Conservation (phyloP, 2,113 vertebrate genomes). For the Asarcornis scutulata region DNA sequence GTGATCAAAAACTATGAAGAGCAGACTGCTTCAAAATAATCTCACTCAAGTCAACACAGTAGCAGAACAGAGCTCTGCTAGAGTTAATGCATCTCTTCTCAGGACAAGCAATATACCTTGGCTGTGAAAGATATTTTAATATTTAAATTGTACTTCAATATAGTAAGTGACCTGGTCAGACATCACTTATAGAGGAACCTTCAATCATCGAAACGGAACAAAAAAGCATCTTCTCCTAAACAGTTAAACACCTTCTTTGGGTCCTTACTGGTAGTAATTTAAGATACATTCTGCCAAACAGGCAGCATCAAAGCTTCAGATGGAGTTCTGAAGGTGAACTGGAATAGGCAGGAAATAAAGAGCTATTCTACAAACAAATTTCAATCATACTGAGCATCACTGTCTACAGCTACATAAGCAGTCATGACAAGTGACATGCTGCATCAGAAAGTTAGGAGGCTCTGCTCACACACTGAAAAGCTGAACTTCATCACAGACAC, state of each 20-base stretch:
- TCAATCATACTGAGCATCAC: neutral
- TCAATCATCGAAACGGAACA: neutral
- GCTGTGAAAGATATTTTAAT: neutral
- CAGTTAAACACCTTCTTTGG: neutral
- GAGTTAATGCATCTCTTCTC: neutral
- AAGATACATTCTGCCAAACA: neutral
- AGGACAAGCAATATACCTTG: neutral
- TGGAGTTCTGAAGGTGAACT: neutral
- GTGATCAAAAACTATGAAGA: conserved; percentile 14
- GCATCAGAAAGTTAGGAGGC: neutral
- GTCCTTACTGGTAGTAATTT: neutral
- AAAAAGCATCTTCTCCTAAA: neutral
- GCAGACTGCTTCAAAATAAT: neutral
- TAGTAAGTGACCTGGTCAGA: neutral
- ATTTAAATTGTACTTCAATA: neutral
- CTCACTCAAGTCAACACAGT: neutral
- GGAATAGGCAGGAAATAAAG: neutral
- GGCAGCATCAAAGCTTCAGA: neutral
- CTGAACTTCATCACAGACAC: neutral
- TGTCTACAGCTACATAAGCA: neutral
- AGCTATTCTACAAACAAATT: neutral
- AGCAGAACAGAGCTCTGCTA: neutral
- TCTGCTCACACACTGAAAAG: neutral
- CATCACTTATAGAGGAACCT: neutral
- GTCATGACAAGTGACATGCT: neutral